Evolutionary conservation across 2,113 vertebrate genomes (phyloP).

Genomic region (Gymnarchus niloticus): DNA sequence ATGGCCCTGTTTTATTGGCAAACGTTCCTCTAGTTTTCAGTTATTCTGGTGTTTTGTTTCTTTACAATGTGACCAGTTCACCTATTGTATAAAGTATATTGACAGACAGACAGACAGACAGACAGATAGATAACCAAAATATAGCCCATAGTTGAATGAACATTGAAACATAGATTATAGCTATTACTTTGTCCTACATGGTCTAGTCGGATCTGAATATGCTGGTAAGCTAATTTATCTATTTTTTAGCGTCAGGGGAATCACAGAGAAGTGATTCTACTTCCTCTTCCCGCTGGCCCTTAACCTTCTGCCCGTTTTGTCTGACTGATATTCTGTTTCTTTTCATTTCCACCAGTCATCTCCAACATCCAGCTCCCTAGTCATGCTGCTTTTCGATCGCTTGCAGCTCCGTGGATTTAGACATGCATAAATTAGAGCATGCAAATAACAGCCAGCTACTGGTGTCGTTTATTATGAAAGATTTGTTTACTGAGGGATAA

Average conservation of each 20-base stretch:
- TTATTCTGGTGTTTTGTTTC: not conserved
- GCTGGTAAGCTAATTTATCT: not conserved
- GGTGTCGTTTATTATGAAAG: constrained; percentile 70
- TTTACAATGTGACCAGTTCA: too few relatives aligned
- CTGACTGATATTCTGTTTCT: constrained; percentile 15
- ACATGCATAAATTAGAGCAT: constrained; percentile 56
- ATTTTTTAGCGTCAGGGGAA: not conserved
- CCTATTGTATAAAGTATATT: not conserved
- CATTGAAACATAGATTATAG: not conserved
- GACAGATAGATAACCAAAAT: not conserved
- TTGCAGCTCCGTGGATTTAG: constrained; percentile 40
- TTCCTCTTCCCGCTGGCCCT: not conserved
- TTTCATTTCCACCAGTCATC: constrained; percentile 7
- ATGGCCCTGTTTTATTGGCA: not conserved
- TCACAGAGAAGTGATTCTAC: not conserved
- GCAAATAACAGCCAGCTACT: constrained; percentile 65
- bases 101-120: not conserved
- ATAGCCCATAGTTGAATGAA: not conserved
- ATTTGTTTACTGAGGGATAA: constrained; percentile 94
- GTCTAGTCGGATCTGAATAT: not conserved
- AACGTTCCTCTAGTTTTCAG: not conserved
- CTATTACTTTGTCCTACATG: not conserved
- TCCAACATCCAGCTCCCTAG: constrained; percentile 33
- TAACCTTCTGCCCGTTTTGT: not conserved
- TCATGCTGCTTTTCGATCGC: constrained; percentile 45